These are phyloP conservation scores for Ischnura elegans DNA, from an alignment of 2,888 invertebrate species.

Conservation along the genomic window DNA sequence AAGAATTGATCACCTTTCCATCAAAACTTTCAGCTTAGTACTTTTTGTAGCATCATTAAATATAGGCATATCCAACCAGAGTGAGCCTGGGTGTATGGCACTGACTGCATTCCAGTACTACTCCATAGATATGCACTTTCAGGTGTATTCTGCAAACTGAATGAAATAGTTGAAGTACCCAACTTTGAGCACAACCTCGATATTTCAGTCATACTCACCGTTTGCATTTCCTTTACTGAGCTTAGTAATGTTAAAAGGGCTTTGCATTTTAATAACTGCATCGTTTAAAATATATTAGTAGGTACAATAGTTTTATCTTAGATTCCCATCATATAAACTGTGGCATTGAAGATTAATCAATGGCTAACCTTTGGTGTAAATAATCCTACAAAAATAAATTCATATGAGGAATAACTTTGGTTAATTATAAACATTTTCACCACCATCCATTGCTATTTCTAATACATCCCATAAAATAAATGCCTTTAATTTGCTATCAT, in stretches of 20 bases:
- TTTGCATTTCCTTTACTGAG: not conserved
- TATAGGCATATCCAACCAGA: not conserved
- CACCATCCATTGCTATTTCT: too few species aligned
- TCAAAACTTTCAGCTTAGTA: not conserved
- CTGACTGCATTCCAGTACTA: too few species aligned
- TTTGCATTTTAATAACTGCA: not conserved
- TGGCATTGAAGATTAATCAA: not conserved
- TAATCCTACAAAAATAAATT: too few species aligned
- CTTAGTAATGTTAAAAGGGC: not conserved
- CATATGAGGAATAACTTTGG: too few species aligned
- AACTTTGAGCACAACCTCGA: not conserved
- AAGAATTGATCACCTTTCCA: not conserved
- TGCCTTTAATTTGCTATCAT: too few species aligned
- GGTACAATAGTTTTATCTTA: not conserved
- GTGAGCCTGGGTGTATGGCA: not conserved
- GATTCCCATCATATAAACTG: not conserved
- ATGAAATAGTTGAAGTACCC: not conserved
- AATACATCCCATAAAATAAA: too few species aligned
- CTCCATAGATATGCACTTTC: not conserved
- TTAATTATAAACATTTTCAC: not conserved
- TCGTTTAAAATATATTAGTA: not conserved
- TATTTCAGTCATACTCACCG: not conserved
- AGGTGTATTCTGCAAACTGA: not conserved
- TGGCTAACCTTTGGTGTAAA: not conserved
- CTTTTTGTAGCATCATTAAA: not conserved